Percentiles rank a stretch among this genome's conserved stretches.
These are phyloP conservation scores for Cololabis saira DNA, from an alignment of 2,113 vertebrate genomes.

Conservation along the genomic window DNA sequence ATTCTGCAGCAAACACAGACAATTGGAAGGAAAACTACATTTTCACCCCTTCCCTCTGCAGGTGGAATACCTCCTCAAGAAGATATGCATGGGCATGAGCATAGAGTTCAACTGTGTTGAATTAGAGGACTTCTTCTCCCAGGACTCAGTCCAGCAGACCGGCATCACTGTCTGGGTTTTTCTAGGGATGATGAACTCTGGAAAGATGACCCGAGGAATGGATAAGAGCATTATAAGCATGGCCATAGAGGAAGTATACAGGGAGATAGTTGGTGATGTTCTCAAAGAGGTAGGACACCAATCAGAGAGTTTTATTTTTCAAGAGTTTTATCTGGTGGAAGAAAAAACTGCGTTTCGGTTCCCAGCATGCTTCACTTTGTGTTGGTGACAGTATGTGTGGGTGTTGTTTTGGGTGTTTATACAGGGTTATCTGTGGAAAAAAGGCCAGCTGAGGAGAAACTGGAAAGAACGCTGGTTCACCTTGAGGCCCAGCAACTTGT, in stretches of 20 bases:
- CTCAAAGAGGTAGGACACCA: constrained; percentile 89
- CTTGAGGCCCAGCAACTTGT: constrained; percentile 88
- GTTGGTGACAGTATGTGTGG: constrained; percentile 7
- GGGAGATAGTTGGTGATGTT: constrained; percentile 93
- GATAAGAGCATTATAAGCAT: constrained; percentile 88
- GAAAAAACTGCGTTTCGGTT: neutral
- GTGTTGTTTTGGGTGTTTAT: constrained; percentile 10
- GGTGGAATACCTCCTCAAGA: constrained; percentile 96
- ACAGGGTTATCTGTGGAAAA: constrained; percentile 97
- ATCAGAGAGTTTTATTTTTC: too few species aligned
- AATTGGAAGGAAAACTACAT: neutral
- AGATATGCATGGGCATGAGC: constrained; percentile 89
- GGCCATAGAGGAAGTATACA: constrained; percentile 93
- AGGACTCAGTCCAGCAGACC: constrained; percentile 82
- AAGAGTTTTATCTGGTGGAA: too few species aligned
- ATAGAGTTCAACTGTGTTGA: constrained; percentile 89
- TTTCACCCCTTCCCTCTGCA: constrained; percentile 53
- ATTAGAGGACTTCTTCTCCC: constrained; percentile 89
- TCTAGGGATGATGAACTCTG: constrained; percentile 91
- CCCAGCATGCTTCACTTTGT: neutral
- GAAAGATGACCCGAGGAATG: constrained; percentile 84
- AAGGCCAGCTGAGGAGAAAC: constrained; percentile 92
- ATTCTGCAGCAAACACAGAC: neutral
- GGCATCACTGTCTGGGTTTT: constrained; percentile 93
- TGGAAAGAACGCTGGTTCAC: constrained; percentile 97